These are phyloP conservation scores for Ursus arctos DNA, from an alignment of 2,113 vertebrate genomes.

Conservation along the genomic window DNA sequence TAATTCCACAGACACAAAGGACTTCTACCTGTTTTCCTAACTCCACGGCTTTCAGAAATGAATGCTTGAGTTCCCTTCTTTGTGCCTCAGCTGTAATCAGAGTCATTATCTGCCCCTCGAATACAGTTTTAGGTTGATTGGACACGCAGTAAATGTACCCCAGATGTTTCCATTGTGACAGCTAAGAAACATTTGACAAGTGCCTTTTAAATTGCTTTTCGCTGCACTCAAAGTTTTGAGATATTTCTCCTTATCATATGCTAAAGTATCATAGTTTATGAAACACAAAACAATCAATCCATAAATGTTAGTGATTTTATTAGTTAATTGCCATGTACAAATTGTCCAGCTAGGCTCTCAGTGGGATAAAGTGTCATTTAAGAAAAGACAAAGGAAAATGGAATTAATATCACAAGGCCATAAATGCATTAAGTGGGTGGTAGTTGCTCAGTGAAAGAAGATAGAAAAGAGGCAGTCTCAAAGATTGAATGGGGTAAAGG, in stretches of 20 bases:
- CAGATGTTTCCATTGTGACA: neutral
- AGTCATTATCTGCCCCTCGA: neutral
- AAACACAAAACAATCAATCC: neutral
- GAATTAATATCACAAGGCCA: neutral
- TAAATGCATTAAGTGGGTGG: neutral
- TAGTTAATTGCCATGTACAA: neutral
- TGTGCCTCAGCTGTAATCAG: neutral
- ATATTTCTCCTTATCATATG: neutral
- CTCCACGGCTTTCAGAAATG: neutral
- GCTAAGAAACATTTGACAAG: neutral
- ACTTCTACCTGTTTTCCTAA: neutral
- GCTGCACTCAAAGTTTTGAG: neutral
- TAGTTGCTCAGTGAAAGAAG: neutral
- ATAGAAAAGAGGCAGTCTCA: neutral
- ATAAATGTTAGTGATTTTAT: conserved; percentile 13
- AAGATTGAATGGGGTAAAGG: neutral
- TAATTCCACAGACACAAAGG: conserved; percentile 35
- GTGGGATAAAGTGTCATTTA: neutral
- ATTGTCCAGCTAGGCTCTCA: neutral
- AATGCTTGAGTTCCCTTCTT: neutral
- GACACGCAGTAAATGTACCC: neutral
- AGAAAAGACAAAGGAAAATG: neutral
- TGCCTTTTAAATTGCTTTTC: neutral
- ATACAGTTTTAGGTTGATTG: neutral
- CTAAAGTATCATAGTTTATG: neutral